Percentiles rank a stretch among this genome's conserved stretches.
phyloP scores from a whole-genome alignment of 1,140 invertebrate genomes.

The Globodera rostochiensis region DNA sequence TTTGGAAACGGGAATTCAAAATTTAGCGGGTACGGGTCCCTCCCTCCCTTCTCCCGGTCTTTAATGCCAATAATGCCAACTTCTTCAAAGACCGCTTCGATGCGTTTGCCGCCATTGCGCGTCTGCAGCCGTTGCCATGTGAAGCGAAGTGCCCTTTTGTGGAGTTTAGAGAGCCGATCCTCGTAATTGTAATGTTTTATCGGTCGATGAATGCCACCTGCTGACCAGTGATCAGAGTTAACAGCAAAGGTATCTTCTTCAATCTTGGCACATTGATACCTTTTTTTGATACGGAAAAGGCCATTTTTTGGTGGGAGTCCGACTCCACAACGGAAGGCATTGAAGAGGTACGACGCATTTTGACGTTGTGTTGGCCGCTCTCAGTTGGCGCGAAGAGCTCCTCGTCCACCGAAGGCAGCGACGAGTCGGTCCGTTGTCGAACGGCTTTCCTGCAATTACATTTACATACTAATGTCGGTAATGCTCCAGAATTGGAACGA shows the following conservation, averaged over 20 bases:
- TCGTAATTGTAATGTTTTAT: slow-evolving; percentile 63
- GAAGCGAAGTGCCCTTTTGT: slow-evolving; percentile 61
- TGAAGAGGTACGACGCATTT: slow-evolving; percentile 45
- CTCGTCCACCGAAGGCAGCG: slow-evolving; percentile 38
- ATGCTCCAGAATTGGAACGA: neutral
- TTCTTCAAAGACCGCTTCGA: slow-evolving; percentile 65
- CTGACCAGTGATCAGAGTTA: neutral
- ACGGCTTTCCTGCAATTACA: slow-evolving; percentile 49
- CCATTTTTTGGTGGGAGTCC: slow-evolving; percentile 24
- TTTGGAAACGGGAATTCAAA: too few species aligned
- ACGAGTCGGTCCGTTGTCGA: slow-evolving; percentile 54
- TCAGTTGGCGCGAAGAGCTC: slow-evolving; percentile 16
- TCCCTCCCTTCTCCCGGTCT: too few species aligned
- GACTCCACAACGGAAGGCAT: slow-evolving; percentile 56
- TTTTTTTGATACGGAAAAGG: slow-evolving; percentile 10
- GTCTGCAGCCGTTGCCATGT: slow-evolving; percentile 65
- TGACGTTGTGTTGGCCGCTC: slow-evolving; percentile 9
- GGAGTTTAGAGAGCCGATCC: slow-evolving; percentile 59
- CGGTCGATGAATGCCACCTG: slow-evolving; percentile 8
- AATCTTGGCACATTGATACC: neutral
- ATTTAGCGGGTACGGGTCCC: too few species aligned
- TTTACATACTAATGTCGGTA: neutral
- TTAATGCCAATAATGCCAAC: slow-evolving; percentile 20
- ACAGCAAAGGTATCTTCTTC: neutral
- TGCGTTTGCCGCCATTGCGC: slow-evolving; percentile 63